Base-by-base conservation (phyloP, 2,113 vertebrate genomes). In the Anolis sagrei region DNA sequence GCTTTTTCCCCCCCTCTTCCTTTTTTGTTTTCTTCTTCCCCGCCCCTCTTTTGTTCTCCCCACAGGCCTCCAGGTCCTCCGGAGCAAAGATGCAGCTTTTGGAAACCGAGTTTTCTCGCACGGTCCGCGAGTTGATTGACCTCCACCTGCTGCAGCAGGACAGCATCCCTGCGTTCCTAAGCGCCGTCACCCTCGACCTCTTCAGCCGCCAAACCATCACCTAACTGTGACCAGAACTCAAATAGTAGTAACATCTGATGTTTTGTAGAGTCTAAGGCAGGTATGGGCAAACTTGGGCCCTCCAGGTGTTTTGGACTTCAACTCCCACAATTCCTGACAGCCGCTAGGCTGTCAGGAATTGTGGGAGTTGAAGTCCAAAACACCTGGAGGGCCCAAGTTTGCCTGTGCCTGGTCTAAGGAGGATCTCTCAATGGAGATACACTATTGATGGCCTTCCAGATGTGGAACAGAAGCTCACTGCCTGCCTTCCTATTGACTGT, bases 131-230 rank as follows among this genome's bases (percentile, higher is more conserved):
- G 75, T 97, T 99, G 88, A 97, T 99, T 1, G 94, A 97, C 0
- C 97, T 99, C 8, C 98, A 99, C 83, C 96, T 99, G 79, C 97
- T 98, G 74, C 97, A 93, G 74, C 99, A 99, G 95, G 98, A 98
- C 96, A 99, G 99, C 96, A 98, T 99, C 92, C 99, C 99, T 0
- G 98, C 97, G 13, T 99, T 99, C 96, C 98, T 99, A 90, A 98
- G 98, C 0, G 96, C 99, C 0, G 96, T 99, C 93, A 99, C 99
- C 29, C 97, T 99, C 0, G 98, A 99, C 88, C 98, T 99, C 93
- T 99, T 99, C 94, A 98, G 98, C 93, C 97, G 98, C 62, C 98
- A 99, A 92, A 99, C 99, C 73, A 81, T 96, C 0, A 58, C 96
- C 80, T 99, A 96, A 95, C 0, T 58, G 64, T 81, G 34, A 19